These are phyloP conservation scores for Mantis religiosa DNA, from an alignment of 2,888 invertebrate genomes.

Conservation along the genomic window DNA sequence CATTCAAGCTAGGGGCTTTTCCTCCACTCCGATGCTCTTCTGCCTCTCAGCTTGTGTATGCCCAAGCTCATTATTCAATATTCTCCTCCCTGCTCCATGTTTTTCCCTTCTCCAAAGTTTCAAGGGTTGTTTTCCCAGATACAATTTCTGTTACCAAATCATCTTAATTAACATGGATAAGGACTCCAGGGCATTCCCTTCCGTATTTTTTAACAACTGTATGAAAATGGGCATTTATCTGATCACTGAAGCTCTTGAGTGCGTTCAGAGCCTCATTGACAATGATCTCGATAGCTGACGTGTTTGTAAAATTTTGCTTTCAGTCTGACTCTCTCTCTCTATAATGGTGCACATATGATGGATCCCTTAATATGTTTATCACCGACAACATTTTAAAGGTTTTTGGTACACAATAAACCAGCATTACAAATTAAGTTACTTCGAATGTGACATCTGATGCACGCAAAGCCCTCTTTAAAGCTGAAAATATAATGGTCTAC, in stretches of 20 bases:
- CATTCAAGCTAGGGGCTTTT: neutral
- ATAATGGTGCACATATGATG: too few species aligned
- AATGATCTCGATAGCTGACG: neutral
- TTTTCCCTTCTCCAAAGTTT: neutral
- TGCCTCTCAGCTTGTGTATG: neutral
- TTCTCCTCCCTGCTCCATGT: neutral
- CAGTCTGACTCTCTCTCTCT: too few species aligned
- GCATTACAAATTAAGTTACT: too few species aligned
- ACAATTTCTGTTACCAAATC: neutral
- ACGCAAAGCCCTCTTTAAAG: too few species aligned
- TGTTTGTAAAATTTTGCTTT: neutral
- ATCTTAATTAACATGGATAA: neutral
- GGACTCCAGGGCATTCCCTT: neutral
- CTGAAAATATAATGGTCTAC: too few species aligned
- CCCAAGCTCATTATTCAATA: neutral
- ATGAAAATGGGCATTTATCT: neutral
- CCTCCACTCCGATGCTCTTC: neutral
- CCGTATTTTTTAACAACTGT: neutral
- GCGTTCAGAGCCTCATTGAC: neutral
- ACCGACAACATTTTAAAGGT: too few species aligned
- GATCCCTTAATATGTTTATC: too few species aligned
- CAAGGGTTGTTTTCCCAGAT: neutral
- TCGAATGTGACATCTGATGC: too few species aligned
- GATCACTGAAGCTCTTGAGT: neutral
- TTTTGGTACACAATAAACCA: too few species aligned